Percentiles rank a stretch among this genome's conserved stretches.
phyloP scores from a whole-genome alignment of 2,113 vertebrate species.

The Trichomycterus rosablanca region DNA sequence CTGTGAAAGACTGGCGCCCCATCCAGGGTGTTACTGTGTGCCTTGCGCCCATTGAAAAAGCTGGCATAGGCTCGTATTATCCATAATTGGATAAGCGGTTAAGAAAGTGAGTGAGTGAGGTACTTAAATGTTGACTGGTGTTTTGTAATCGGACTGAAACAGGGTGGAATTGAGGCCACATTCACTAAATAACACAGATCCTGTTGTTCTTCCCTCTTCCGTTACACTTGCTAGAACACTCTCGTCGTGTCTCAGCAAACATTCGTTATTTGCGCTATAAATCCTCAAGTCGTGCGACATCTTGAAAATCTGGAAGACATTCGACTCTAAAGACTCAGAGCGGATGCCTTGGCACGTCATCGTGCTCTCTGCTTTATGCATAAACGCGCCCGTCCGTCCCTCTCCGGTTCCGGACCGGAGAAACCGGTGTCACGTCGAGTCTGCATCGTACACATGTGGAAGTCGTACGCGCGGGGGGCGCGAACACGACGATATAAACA shows the following conservation, averaged over 20 bases:
- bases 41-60: no score
- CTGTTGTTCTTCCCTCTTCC: no score
- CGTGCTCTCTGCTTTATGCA: constrained; percentile 45
- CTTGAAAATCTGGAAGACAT: constrained; percentile 52
- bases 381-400: constrained; percentile 52
- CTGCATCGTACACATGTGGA: constrained; percentile 4
- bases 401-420: constrained; percentile 8
- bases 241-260: not conserved
- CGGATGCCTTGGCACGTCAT: constrained; percentile 49
- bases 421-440: constrained; percentile 15
- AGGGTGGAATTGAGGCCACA: no score
- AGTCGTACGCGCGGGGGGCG: not conserved
- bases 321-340: constrained; percentile 45
- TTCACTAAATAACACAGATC: no score
- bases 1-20: no score
- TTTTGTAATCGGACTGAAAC: no score
- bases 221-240: no score
- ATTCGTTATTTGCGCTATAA: constrained; percentile 1
- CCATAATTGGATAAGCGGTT: no score
- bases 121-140: no score
- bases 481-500: constrained; percentile 17
- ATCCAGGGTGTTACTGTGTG: no score
- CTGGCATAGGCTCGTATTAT: no score
- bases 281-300: constrained; percentile 46
- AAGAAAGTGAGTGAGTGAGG: no score